phyloP scores from a whole-genome alignment of 2,888 invertebrate genomes.

The Salticus scenicus region DNA sequence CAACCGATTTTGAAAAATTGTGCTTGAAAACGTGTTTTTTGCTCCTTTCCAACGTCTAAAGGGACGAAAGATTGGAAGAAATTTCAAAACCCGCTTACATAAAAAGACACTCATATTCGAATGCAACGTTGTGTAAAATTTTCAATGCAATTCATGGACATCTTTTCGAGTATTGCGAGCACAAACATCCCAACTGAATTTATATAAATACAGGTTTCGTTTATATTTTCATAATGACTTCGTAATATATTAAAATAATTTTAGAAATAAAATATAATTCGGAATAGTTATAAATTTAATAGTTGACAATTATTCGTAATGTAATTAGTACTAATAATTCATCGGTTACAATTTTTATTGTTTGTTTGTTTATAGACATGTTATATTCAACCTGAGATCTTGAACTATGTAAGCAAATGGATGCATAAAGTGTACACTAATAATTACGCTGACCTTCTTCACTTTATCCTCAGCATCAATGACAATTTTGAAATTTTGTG shows the following conservation, averaged over 20 bases:
- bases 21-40: too few species aligned
- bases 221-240: neutral
- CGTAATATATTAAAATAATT: neutral
- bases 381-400: neutral
- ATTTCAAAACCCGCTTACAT: too few species aligned
- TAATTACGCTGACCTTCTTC: constrained; percentile 31
- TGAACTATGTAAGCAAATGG: neutral
- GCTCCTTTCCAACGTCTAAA: too few species aligned
- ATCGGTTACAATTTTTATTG: neutral
- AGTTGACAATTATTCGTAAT: neutral
- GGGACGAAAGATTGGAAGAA: too few species aligned
- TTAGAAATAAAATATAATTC: neutral
- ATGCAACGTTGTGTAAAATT: too few species aligned
- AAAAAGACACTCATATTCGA: too few species aligned
- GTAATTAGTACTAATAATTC: too few species aligned
- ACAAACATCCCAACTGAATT: too few species aligned
- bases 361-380: constrained; percentile 16
- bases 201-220: neutral
- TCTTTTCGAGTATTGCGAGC: too few species aligned
- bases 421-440: constrained; percentile 10
- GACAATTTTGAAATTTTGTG: constrained; percentile 28
- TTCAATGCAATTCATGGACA: too few species aligned
- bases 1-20: too few species aligned
- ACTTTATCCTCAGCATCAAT: neutral
- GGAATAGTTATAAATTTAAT: neutral